These are phyloP conservation scores for Balaenoptera acutorostrata DNA, from an alignment of 2,113 vertebrate genomes.

Conservation along the genomic window DNA sequence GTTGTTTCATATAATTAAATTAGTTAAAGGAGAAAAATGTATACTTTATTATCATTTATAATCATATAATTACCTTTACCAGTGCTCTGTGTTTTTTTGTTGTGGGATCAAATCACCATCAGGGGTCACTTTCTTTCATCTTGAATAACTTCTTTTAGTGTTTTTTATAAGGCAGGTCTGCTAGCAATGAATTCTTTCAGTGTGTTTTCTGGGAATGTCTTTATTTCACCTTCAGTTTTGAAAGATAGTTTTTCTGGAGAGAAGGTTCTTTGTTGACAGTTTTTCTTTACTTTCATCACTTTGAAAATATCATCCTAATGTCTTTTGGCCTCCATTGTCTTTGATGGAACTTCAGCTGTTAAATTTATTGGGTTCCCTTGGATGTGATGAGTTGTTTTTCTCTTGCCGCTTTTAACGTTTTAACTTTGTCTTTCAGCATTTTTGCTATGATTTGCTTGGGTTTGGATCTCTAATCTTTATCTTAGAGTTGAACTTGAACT, in stretches of 20 bases:
- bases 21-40: background rate
- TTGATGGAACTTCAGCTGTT: background rate
- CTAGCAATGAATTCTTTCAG: background rate
- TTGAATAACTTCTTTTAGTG: background rate
- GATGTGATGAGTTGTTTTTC: background rate
- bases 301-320: background rate
- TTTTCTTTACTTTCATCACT: background rate
- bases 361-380: background rate
- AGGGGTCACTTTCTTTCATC: background rate
- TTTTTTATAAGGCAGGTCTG: background rate
- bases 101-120: background rate
- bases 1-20: conserved; percentile 5
- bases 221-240: background rate
- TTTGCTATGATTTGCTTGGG: background rate
- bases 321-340: background rate
- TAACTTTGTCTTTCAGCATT: background rate
- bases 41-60: background rate
- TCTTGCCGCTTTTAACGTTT: background rate
- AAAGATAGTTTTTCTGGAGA: background rate
- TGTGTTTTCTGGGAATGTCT: background rate
- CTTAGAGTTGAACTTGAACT: background rate
- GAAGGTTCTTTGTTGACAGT: background rate
- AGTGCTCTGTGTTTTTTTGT: background rate
- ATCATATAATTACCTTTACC: background rate
- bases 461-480: background rate